phyloP scores from a whole-genome alignment of 2,888 invertebrate genomes.

The Notodonta ziczac region DNA sequence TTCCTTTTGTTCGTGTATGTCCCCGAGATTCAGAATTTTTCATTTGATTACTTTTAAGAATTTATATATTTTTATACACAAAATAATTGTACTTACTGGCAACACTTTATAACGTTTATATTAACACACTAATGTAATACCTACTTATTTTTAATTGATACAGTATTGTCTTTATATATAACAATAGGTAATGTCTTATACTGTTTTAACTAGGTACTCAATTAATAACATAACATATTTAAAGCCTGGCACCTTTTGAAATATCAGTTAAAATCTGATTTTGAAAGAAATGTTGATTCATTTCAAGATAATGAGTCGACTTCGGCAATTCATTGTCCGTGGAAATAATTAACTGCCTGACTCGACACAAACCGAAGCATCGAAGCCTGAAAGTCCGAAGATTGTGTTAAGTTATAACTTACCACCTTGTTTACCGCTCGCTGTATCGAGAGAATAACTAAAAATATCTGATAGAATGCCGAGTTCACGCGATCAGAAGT shows the following conservation, averaged over 20 bases:
- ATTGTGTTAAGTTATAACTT: constrained; percentile 48
- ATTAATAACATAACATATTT: too few species aligned
- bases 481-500: background rate
- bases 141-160: too few species aligned
- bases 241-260: background rate
- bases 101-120: too few species aligned
- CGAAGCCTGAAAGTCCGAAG: constrained; percentile 51
- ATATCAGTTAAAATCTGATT: constrained; percentile 43
- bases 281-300: constrained; percentile 55
- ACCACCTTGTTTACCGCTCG: constrained; percentile 30
- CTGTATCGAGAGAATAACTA: background rate
- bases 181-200: too few species aligned
- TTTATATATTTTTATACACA: too few species aligned
- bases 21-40: too few species aligned
- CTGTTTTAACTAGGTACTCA: too few species aligned
- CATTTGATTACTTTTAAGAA: too few species aligned
- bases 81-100: too few species aligned
- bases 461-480: background rate
- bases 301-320: constrained; percentile 62
- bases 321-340: constrained; percentile 74
- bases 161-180: too few species aligned
- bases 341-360: constrained; percentile 79
- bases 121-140: too few species aligned
- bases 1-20: constrained; percentile 1
- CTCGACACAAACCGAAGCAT: constrained; percentile 66